A percentile compares a stretch with the other conserved stretches of the same genome.
These are phyloP conservation scores for Cataglyphis albicans DNA, from an alignment of 2,888 invertebrate species.

Conservation along the genomic window DNA sequence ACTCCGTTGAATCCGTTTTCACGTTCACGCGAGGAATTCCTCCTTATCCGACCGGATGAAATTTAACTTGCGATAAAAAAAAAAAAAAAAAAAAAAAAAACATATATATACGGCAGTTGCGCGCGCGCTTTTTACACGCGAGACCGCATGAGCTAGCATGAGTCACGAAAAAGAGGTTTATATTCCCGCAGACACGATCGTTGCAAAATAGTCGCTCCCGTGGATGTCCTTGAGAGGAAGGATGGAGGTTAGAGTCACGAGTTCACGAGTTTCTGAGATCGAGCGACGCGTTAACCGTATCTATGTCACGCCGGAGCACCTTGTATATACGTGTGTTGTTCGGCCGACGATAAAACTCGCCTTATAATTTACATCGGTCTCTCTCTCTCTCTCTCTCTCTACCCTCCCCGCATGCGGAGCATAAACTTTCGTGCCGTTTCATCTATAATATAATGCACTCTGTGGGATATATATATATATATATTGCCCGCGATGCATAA, in stretches of 20 bases:
- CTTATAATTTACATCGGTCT: conserved; percentile 42
- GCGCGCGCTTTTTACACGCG: conserved; percentile 29
- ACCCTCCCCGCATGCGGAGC: neutral
- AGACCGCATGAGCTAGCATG: conserved; percentile 27
- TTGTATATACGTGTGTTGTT: conserved; percentile 8
- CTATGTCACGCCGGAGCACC: conserved; percentile 49
- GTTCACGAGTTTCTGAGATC: conserved; percentile 45
- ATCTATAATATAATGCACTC: conserved; percentile 44
- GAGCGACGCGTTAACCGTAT: conserved; percentile 43
- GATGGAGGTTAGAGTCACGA: conserved; percentile 54
- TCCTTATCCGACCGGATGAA: neutral
- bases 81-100: neutral
- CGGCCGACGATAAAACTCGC: conserved; percentile 22
- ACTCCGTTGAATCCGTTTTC: conserved; percentile 14
- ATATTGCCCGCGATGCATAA: conserved; percentile 39
- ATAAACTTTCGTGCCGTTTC: conserved; percentile 45
- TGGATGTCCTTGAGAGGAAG: conserved; percentile 47
- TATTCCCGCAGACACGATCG: conserved; percentile 31
- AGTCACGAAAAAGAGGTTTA: conserved; percentile 50
- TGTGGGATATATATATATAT: neutral
- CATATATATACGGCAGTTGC: neutral
- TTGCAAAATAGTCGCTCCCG: conserved; percentile 41
- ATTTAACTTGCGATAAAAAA: neutral
- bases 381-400: neutral
- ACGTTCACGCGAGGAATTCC: neutral